These are phyloP conservation scores for Lepisosteus oculatus DNA, from an alignment of 2,113 vertebrate genomes.

Conservation along the genomic window DNA sequence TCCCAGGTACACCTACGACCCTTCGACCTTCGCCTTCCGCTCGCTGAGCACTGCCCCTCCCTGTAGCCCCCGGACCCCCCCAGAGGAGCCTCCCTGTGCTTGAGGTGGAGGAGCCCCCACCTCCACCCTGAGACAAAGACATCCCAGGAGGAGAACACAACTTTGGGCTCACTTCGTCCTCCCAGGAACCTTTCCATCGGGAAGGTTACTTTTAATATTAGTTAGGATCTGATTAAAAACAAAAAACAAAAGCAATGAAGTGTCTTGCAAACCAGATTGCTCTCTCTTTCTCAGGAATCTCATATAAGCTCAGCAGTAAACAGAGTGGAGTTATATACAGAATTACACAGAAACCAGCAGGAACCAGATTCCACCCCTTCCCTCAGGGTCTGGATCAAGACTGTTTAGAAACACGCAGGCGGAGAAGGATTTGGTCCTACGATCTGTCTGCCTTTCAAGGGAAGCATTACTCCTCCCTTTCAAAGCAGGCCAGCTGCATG, in stretches of 20 bases:
- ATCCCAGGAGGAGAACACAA: neutral
- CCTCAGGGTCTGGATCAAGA: too few species aligned
- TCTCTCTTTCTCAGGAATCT: conserved; percentile 40
- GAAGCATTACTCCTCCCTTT: too few species aligned
- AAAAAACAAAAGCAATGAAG: too few species aligned
- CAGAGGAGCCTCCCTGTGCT: conserved; percentile 78
- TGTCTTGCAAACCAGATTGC: neutral
- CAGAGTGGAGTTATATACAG: conserved; percentile 3
- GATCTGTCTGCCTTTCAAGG: too few species aligned
- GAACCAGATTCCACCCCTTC: neutral
- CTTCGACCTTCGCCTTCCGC: conserved; percentile 84
- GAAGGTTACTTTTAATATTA: too few species aligned
- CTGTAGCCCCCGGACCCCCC: conserved; percentile 71
- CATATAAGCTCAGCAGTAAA: conserved; percentile 2
- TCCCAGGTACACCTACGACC: conserved; percentile 77
- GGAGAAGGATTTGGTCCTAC: too few species aligned
- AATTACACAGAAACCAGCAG: conserved; percentile 1
- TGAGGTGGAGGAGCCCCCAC: conserved; percentile 59
- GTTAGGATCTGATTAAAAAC: too few species aligned
- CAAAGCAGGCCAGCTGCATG: too few species aligned
- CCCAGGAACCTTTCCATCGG: too few species aligned
- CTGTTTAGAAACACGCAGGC: too few species aligned
- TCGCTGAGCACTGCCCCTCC: conserved; percentile 81
- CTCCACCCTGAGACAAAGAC: conserved; percentile 48
- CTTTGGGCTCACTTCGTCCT: too few species aligned